Evolutionary conservation across 2,797 vertebrate species (phyloP).

Genomic region (Pipistrellus pygmaeus): DNA sequence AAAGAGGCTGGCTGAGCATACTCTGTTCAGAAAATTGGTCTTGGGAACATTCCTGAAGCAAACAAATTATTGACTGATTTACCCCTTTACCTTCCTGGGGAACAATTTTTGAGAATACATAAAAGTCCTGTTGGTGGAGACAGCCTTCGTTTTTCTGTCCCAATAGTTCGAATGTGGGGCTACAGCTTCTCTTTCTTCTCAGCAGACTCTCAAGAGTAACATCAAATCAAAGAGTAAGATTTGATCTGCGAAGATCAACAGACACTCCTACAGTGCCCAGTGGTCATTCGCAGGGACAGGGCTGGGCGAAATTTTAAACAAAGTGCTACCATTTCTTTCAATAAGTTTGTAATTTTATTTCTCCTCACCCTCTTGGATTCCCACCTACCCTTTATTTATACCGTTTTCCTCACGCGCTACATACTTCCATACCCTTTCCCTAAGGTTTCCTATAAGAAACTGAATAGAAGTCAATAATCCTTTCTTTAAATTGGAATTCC

Average conservation of each 20-base stretch:
- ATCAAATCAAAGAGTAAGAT: neutral
- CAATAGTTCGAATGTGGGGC: neutral
- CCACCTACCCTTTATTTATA: neutral
- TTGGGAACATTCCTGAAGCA: neutral
- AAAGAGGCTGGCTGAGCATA: neutral
- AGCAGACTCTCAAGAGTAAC: neutral
- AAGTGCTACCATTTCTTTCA: neutral
- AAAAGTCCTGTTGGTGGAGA: neutral
- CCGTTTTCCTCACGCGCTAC: neutral
- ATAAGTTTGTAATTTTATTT: neutral
- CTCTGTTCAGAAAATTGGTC: neutral
- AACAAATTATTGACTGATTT: neutral
- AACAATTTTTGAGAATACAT: slow-evolving; percentile 11
- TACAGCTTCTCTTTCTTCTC: neutral
- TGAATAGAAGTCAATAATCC: neutral
- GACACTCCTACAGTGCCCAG: neutral
- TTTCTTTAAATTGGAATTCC: neutral
- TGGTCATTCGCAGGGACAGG: neutral
- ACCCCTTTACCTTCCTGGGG: neutral
- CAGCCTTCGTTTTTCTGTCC: neutral
- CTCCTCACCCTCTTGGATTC: neutral
- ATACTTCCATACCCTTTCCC: neutral
- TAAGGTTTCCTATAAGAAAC: neutral
- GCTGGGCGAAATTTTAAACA: neutral
- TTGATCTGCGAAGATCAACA: neutral